A percentile compares a stretch with the other conserved stretches of the same genome.
Conservation (phyloP, 2,888 invertebrate genomes). For the Aphodius sticticus region DNA sequence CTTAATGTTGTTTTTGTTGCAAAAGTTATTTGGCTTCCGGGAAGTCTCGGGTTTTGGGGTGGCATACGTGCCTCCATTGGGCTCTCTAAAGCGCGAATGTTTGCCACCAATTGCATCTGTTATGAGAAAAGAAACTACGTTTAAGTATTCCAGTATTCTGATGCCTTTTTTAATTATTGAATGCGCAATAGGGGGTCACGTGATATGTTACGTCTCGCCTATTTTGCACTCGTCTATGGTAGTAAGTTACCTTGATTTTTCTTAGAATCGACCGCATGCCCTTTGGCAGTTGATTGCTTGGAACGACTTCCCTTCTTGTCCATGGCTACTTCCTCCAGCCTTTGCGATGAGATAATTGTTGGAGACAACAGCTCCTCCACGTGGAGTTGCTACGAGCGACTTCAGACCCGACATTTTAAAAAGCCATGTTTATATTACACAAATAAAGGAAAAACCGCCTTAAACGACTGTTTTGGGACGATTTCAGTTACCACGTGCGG, state of each 20-base stretch:
- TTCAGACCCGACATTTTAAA: conserved; percentile 81
- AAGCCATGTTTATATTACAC: conserved; percentile 77
- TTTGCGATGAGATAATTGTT: conserved; percentile 54
- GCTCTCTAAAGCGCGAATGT: conserved; percentile 73
- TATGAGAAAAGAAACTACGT: conserved; percentile 12
- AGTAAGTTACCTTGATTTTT: conserved; percentile 71
- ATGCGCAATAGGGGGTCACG: neutral
- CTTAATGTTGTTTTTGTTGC: conserved; percentile 69
- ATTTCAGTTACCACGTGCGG: conserved; percentile 44
- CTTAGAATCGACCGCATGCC: conserved; percentile 76
- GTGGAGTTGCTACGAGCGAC: conserved; percentile 74
- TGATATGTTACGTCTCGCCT: conserved; percentile 14
- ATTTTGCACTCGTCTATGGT: conserved; percentile 34
- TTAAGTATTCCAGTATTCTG: too few relatives aligned
- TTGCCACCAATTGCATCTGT: conserved; percentile 64
- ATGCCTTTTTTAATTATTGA: too few relatives aligned
- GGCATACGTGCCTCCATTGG: conserved; percentile 64
- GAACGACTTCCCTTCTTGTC: conserved; percentile 79
- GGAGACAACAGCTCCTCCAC: conserved; percentile 73
- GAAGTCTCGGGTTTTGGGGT: conserved; percentile 69
- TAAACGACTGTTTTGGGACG: conserved; percentile 42
- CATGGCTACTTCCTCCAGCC: conserved; percentile 62
- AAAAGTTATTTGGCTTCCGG: conserved; percentile 74
- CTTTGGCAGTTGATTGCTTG: conserved; percentile 75
- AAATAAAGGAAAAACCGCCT: conserved; percentile 64